Evolutionary conservation across 2,113 vertebrate species (phyloP).

Genomic region (Eretmochelys imbricata): DNA sequence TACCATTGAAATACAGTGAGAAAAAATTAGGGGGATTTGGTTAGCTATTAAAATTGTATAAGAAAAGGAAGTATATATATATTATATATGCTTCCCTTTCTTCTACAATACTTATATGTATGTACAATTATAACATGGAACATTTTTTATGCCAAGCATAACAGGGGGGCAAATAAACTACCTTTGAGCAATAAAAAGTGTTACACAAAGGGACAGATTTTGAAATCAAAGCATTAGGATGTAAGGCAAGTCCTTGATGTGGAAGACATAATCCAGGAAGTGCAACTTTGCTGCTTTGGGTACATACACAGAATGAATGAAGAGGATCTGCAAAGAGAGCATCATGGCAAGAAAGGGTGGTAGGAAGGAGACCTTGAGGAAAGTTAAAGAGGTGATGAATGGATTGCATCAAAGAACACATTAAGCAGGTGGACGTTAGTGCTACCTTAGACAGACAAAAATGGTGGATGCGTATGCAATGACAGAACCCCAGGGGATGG

Average conservation of each 20-base stretch:
- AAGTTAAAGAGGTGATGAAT: neutral
- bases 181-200: neutral
- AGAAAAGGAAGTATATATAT: slow-evolving; percentile 13
- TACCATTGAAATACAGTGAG: slow-evolving; percentile 25
- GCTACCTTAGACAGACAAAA: neutral
- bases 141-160: neutral
- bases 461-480: neutral
- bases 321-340: neutral
- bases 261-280: neutral
- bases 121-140: neutral
- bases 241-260: neutral
- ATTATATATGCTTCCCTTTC: neutral
- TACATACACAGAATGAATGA: neutral
- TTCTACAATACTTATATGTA: neutral
- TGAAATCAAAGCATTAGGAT: neutral
- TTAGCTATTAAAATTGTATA: neutral
- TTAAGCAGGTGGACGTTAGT: neutral
- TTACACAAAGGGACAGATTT: neutral
- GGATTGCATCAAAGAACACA: neutral
- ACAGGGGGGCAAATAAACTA: neutral
- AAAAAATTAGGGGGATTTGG: slow-evolving; percentile 38
- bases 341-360: neutral
- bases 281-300: neutral
- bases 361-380: neutral
- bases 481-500: neutral